These are phyloP conservation scores for Hycleus phaleratus DNA, from an alignment of 1,140 invertebrate species.

Conservation along the genomic window DNA sequence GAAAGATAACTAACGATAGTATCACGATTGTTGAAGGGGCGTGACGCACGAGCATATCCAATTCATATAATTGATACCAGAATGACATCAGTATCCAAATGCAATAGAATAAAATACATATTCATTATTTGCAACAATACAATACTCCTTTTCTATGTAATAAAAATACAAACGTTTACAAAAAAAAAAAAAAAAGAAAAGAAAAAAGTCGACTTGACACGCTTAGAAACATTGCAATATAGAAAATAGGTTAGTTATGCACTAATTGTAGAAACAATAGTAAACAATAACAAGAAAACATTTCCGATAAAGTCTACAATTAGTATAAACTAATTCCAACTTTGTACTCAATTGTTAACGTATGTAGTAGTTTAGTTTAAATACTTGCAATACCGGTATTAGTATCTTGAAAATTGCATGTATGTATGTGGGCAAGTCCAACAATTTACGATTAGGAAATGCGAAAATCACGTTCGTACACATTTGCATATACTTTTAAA, in stretches of 20 bases:
- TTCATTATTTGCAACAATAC: too few species aligned
- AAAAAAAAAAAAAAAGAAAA: too few species aligned
- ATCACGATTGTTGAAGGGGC: slow-evolving; percentile 28
- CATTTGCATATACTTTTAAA: not conserved
- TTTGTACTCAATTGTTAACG: slow-evolving; percentile 7
- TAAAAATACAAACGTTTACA: too few species aligned
- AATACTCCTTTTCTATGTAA: too few species aligned
- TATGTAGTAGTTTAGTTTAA: not conserved
- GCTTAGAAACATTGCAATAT: too few species aligned
- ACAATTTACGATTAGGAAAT: slow-evolving; percentile 11
- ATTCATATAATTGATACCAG: slow-evolving; percentile 29
- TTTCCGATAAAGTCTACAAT: slow-evolving; percentile 11
- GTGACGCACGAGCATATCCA: slow-evolving; percentile 30
- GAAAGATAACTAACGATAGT: slow-evolving; percentile 22
- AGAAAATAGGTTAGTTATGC: too few species aligned
- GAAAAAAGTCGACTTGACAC: too few species aligned
- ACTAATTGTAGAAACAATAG: not conserved
- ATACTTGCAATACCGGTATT: too few species aligned
- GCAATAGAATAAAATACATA: too few species aligned
- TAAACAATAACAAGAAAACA: slow-evolving; percentile 3
- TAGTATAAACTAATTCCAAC: slow-evolving; percentile 7
- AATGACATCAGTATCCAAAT: slow-evolving; percentile 7
- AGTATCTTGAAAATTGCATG: not conserved
- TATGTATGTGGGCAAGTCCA: not conserved
- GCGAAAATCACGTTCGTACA: slow-evolving; percentile 11